Evolutionary conservation across 2,113 vertebrate genomes (phyloP), one percentile per base, ranked within the genome.

Genomic region (Bos indicus): DNA sequence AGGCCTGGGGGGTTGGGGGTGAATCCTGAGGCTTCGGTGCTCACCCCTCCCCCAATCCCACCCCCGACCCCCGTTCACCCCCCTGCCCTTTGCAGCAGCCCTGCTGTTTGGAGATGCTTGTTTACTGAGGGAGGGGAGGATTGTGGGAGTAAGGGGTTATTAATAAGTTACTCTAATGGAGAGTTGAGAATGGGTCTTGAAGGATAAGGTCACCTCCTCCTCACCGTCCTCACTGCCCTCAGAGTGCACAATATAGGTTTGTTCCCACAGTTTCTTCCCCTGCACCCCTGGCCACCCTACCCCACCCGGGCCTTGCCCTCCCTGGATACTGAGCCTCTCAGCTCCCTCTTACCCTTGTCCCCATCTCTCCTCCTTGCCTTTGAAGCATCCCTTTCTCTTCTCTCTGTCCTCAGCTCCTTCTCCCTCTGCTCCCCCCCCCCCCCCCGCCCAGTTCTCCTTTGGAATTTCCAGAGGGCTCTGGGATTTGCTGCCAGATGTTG

Each of bases 21-120:
- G 86, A 94, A 98, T 95, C 94, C 94, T 19, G 71, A 96, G 94
- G 88, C 90, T 97, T 97, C 97, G 97, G 97, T 97, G 98, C 97
- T 98, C 57, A 92, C 94, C 85, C 36, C 57, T 80, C n/a, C 56
- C 46, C 64, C 78, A 78, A 28, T 71, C 86, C 86, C 78, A 8
- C 33, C 60, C 30, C 67, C 71, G 1, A 92, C 19, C 33, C 67
- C 11, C 3, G 40, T 81, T 74, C 80, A 56, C 17, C 59, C 30
- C 71, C 67, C 84, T n/a, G 30, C 52, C 80, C 77, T 94, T 88
- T 51, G 62, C 48, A 86, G 94, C 91, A 92, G 82, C 94, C 78
- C 88, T 7, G 36, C 89, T 88, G 40, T 77, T 84, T 93, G 40
- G 67, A 97, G 89, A 71, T 83, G 46, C 67, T 86, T 94, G 93